Base-by-base conservation (phyloP, 2,797 vertebrate genomes). In the Squalus acanthias region DNA sequence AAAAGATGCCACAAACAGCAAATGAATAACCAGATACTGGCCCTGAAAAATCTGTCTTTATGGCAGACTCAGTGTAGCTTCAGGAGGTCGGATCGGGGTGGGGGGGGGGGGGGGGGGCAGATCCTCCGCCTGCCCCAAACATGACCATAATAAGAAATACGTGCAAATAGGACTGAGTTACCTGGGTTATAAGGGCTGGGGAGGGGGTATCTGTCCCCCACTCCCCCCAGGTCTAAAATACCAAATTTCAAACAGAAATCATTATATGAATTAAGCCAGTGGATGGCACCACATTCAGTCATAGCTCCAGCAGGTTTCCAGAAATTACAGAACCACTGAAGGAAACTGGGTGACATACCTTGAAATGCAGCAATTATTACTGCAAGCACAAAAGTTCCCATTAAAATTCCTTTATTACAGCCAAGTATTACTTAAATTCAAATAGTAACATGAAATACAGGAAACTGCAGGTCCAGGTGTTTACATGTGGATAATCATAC, bases 371-470 rank as follows among this genome's bases (percentile, higher is more conserved):
- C 17, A 82, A 85, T 85, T 22, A 91, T 33, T n/a, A 89, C 17
- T 46, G 63, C 33, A 93, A 46, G 1, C 22, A 60, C 60, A 63
- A 46, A 85, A 1, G 17, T 93, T 65, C 63, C 0, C 46, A 67
- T 93, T 67, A 67, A 93, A 67, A 93, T 93, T 91, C 57, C 13
- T n/a, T 67, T 93, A 93, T 67, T 93, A 65, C 8, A 67, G 63
- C 39, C 33, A 46, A 39, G 63, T 22, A 67, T 93, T 15, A 46
- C 39, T 39, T 39, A 67, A 39, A 22, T 67, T 93, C 63, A 93
- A 93, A 67, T 46, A 2, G 17, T 93, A 65, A 92, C 15, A 39
- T 17, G n/a, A 92, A 65, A 65, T n/a, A 65, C 33, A 91, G 26
- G 53, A 53, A 65, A 92, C 53, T 89, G 24, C 87, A 29, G 12